Conservation (phyloP, 2,113 vertebrate species). For the Cinclus cinclus region DNA sequence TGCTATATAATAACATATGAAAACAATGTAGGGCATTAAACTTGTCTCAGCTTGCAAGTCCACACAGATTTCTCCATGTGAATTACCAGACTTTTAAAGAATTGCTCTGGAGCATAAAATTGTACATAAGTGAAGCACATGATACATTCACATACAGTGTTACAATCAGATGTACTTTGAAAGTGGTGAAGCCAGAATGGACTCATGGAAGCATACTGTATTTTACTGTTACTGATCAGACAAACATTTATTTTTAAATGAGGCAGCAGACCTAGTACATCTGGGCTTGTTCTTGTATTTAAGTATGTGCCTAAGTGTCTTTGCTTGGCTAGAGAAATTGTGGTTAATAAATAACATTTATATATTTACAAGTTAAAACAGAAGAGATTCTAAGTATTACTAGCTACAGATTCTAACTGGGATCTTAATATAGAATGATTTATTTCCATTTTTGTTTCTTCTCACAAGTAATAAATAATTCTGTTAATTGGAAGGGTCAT, state of each 20-base stretch:
- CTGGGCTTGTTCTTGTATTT: not conserved
- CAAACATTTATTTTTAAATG: not conserved
- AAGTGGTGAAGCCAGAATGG: not conserved
- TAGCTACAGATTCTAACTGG: not conserved
- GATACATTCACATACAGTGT: not conserved
- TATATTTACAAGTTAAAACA: not conserved
- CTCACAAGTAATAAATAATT: not conserved
- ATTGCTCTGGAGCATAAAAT: not conserved
- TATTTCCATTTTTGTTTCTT: not conserved
- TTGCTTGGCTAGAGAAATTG: not conserved
- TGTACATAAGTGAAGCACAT: not conserved
- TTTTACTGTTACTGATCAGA: not conserved
- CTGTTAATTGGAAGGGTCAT: not conserved
- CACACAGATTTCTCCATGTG: not conserved
- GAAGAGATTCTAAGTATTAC: not conserved
- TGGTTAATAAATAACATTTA: not conserved
- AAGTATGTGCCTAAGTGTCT: not conserved
- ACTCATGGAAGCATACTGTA: not conserved
- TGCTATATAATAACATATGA: not conserved
- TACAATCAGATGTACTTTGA: not conserved
- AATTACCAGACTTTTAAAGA: not conserved
- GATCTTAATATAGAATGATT: not conserved
- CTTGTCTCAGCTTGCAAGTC: not conserved
- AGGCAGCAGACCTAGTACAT: not conserved
- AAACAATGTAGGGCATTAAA: not conserved